Evolutionary conservation across 2,888 invertebrate genomes (phyloP), one percentile per base, ranked within the genome.

Genomic region (Syritta pipiens): DNA sequence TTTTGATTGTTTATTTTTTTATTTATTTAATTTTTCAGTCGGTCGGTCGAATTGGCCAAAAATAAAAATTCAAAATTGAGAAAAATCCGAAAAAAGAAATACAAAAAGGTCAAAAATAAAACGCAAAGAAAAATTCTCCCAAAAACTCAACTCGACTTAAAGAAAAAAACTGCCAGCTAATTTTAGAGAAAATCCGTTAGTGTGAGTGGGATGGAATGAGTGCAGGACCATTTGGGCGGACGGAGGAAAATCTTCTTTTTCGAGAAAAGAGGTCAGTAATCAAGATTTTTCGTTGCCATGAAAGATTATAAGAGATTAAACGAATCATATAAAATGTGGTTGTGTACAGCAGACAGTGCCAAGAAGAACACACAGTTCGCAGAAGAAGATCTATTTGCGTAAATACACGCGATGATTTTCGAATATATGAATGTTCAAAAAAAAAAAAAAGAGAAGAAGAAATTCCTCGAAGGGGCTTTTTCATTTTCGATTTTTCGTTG

Each of bases 261-360:
- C 9, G 5, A 49, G 40, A 76, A 77, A 77, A 77, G 77, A 77
- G 77, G 77, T 77, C 77, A 77, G 77, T 72, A 77, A 77, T 77
- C 77, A 72, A 72, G 72, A 72, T 42, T 72, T 65, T 69, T 63
- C 40, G 77, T 72, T 77, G 59, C 77, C 77, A 77, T 77, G 77
- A 77, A 77, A 77, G 65, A 72, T 77, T 77, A 72, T 72, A 77
- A 77, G 65, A 77, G 60, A 72, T 72, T 72, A 67, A 72, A 72
- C 72, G 72, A 77, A 77, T 77, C 65, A 65, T 67, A 72, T 53
- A 46, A 77, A 77, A 67, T 67, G 48, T 49, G 60, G 48, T 42
- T 65, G 51, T 71, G 53, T 60, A 53, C 22, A 48, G 9, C 72
- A 77, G 76, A 51, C 71, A 57, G 53, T 72, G 77, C 77, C 72